A percentile compares a stretch with the other conserved stretches of the same genome.
phyloP scores from a whole-genome alignment of 1,140 invertebrate species.

The Oedothorax gibbosus region DNA sequence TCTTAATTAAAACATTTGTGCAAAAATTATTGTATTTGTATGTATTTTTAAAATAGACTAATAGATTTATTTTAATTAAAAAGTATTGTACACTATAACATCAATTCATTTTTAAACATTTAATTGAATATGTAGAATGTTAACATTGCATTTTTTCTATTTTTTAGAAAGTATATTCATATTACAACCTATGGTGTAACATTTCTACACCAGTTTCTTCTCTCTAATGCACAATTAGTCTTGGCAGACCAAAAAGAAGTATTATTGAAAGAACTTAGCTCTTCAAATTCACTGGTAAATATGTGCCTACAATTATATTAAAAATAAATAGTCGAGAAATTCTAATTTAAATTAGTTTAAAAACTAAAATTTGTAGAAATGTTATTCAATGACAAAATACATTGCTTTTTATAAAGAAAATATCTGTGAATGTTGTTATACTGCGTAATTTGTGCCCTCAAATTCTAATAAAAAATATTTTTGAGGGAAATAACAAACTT shows the following conservation, averaged over 20 bases:
- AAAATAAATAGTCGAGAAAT: neutral
- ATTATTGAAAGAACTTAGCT: slow-evolving; percentile 17
- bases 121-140: too few species aligned
- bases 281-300: slow-evolving; percentile 23
- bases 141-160: too few species aligned
- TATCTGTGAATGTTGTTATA: too few species aligned
- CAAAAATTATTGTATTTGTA: too few species aligned
- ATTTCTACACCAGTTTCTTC: slow-evolving; percentile 71
- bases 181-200: slow-evolving; percentile 76
- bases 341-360: neutral
- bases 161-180: slow-evolving; percentile 67
- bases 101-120: too few species aligned
- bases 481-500: too few species aligned
- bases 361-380: neutral
- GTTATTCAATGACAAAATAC: neutral
- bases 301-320: neutral
- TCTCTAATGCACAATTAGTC: slow-evolving; percentile 74
- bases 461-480: too few species aligned
- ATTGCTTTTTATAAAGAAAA: neutral
- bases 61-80: too few species aligned
- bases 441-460: too few species aligned
- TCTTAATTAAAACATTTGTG: too few species aligned
- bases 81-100: too few species aligned
- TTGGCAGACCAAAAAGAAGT: slow-evolving; percentile 65
- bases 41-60: too few species aligned